phyloP scores from a whole-genome alignment of 1,140 invertebrate species.

The Riptortus pedestris region DNA sequence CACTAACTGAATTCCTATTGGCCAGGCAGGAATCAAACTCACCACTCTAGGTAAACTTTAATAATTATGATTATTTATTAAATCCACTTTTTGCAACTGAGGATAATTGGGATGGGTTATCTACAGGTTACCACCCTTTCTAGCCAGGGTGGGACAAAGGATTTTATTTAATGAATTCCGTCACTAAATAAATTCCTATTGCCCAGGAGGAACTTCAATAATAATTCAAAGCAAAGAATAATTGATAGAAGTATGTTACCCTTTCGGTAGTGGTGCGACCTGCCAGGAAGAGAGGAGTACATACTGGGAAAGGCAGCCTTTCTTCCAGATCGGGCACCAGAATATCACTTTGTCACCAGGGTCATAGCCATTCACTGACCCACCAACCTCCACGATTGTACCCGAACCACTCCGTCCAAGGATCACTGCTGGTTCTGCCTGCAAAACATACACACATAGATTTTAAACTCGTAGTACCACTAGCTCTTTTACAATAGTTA shows the following conservation, averaged over 20 bases:
- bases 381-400: constrained; percentile 52
- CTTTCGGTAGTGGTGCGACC: constrained; percentile 8
- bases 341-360: constrained; percentile 50
- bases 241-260: no score
- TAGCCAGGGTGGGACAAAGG: no score
- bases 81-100: no score
- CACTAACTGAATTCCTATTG: no score
- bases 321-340: constrained; percentile 3
- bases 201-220: neutral
- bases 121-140: no score
- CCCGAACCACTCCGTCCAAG: constrained; percentile 59
- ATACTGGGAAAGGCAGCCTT: constrained; percentile 14
- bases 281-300: neutral
- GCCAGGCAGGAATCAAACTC: no score
- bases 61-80: neutral
- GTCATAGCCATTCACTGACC: constrained; percentile 46
- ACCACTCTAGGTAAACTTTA: neutral
- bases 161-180: no score
- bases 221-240: no score
- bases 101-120: no score
- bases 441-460: constrained; percentile 32
- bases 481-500: no score
- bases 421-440: constrained; percentile 47
- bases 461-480: no score
- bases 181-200: no score